These are phyloP conservation scores for Emmelina monodactyla DNA, from an alignment of 2,888 invertebrate species.

Conservation along the genomic window DNA sequence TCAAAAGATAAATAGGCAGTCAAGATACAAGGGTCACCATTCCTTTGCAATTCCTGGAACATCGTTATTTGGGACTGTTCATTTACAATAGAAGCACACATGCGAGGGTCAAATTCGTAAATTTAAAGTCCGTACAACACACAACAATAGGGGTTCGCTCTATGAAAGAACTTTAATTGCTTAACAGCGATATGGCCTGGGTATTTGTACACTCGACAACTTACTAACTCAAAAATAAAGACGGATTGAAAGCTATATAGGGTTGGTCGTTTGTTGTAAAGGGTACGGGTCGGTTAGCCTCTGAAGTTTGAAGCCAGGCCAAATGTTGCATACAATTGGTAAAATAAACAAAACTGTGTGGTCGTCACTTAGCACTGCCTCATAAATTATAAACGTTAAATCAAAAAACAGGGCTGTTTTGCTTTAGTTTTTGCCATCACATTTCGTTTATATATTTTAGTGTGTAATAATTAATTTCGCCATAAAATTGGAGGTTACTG, in stretches of 20 bases:
- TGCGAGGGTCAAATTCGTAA: constrained; percentile 1
- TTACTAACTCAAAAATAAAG: too few species aligned
- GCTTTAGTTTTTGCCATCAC: too few species aligned
- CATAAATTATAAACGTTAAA: too few species aligned
- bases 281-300: constrained; percentile 15
- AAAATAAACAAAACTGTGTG: constrained; percentile 28
- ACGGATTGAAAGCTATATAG: too few species aligned
- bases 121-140: neutral
- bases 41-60: neutral
- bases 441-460: too few species aligned
- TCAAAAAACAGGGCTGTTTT: too few species aligned
- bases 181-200: too few species aligned
- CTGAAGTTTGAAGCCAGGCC: constrained; percentile 19
- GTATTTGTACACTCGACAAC: too few species aligned
- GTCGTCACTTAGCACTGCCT: constrained; percentile 15
- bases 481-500: too few species aligned
- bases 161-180: too few species aligned
- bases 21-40: neutral
- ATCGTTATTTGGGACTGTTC: neutral
- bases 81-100: constrained; percentile 1
- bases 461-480: too few species aligned
- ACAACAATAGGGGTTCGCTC: neutral
- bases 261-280: neutral
- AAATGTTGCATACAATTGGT: constrained; percentile 22
- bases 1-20: neutral